A percentile compares a stretch with the other conserved stretches of the same genome.
Evolutionary conservation across 35 echinoderm and acorn worm genomes (phyloP).

Genomic region (Stichopus chloronotus): DNA sequence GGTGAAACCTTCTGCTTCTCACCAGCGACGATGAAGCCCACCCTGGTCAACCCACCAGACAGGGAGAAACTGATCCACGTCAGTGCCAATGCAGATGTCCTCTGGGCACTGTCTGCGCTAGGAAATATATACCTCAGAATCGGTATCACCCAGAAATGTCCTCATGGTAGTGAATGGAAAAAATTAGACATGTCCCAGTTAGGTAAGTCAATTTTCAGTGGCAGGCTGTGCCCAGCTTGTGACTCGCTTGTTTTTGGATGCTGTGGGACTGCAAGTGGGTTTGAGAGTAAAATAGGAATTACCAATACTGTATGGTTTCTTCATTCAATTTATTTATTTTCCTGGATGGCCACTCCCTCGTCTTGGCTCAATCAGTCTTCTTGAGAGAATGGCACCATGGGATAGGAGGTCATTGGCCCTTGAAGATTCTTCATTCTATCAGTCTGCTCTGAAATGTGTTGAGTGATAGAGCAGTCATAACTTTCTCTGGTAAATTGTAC

Average conservation of each 20-base stretch:
- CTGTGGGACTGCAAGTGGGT: background rate
- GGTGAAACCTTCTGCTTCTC: constrained; percentile 94
- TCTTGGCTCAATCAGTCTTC: too few species aligned
- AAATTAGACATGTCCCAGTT: constrained; percentile 82
- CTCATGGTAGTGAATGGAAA: constrained; percentile 82
- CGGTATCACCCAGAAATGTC: constrained; percentile 69
- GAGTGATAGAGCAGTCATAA: too few species aligned
- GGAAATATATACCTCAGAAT: constrained; percentile 71
- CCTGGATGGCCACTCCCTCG: too few species aligned
- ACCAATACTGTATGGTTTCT: background rate
- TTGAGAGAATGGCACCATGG: too few species aligned
- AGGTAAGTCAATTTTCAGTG: constrained; percentile 56
- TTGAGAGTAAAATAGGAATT: background rate
- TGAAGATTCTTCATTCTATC: too few species aligned
- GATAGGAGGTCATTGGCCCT: too few species aligned
- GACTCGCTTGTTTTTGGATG: background rate
- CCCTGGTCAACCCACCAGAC: constrained; percentile 75
- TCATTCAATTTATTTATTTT: background rate
- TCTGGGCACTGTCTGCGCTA: constrained; percentile 76
- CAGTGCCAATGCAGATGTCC: constrained; percentile 72
- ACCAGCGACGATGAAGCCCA: constrained; percentile 74
- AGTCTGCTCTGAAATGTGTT: too few species aligned
- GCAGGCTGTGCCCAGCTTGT: background rate
- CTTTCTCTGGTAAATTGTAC: too few species aligned
- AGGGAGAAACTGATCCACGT: constrained; percentile 68